Evolutionary conservation across 2,797 vertebrate species (phyloP).

Genomic region (Agapornis canus): DNA sequence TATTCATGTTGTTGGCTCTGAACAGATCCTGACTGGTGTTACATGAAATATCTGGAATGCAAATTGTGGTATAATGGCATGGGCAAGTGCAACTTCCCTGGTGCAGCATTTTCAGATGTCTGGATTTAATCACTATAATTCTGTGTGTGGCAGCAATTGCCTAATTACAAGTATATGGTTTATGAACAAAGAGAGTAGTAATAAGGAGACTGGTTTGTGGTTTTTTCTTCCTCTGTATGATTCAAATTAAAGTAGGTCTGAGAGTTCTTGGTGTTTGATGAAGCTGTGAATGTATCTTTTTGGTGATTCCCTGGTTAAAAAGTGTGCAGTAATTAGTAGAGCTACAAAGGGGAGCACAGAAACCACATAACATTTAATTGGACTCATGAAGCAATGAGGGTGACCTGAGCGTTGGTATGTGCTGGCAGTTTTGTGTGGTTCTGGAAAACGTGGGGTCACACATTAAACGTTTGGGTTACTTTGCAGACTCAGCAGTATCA

Average conservation of each 20-base stretch:
- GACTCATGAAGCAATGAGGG: not conserved
- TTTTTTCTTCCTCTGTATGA: accelerated
- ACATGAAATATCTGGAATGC: not conserved
- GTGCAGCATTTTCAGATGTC: not conserved
- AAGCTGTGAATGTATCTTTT: not conserved
- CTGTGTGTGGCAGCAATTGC: not conserved
- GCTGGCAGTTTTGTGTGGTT: not conserved
- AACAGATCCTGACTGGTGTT: not conserved
- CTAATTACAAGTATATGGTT: not conserved
- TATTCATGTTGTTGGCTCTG: not conserved
- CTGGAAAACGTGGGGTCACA: not conserved
- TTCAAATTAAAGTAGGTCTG: not conserved
- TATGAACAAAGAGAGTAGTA: not conserved
- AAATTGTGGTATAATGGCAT: not conserved
- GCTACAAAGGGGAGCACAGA: not conserved
- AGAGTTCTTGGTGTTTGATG: not conserved
- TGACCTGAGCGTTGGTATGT: not conserved
- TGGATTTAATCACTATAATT: not conserved
- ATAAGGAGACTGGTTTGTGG: not conserved
- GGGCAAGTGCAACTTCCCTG: not conserved
- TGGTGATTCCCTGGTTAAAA: not conserved
- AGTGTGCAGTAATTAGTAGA: not conserved
- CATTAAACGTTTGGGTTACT: not conserved
- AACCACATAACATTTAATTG: not conserved
- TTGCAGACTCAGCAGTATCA: not conserved